phyloP scores from a whole-genome alignment of 1,140 invertebrate species.

The Chionoecetes opilio region DNA sequence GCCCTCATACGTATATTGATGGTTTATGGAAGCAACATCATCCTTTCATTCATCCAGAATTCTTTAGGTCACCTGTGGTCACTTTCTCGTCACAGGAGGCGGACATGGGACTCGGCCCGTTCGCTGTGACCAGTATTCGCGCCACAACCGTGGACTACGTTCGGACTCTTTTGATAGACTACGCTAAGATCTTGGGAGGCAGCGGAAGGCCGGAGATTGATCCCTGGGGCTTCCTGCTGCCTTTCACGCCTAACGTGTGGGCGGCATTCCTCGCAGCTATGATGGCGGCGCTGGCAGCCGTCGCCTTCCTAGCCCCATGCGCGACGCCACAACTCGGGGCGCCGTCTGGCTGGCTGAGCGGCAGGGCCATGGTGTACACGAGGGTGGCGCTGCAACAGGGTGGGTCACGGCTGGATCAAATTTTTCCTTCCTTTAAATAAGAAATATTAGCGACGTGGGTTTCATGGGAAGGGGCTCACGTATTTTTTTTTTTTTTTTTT shows the following conservation, averaged over 20 bases:
- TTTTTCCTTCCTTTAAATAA: no score
- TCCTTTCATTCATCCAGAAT: no score
- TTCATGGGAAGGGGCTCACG: no score
- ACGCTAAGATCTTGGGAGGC: neutral
- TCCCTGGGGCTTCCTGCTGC: no score
- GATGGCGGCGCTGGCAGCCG: neutral
- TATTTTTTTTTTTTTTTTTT: no score
- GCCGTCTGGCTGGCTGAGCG: neutral
- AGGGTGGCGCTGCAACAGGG: slow-evolving; percentile 37
- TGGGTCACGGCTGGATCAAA: no score
- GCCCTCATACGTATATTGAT: no score
- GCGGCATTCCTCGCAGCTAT: neutral
- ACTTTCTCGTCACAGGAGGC: neutral
- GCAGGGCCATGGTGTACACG: neutral
- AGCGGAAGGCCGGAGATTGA: neutral
- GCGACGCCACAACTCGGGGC: neutral
- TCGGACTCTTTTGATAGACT: neutral
- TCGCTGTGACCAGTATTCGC: neutral
- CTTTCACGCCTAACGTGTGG: no score
- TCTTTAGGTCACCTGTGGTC: no score
- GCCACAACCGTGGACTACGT: neutral
- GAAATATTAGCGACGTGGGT: no score
- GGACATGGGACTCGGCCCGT: neutral
- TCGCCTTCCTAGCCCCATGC: neutral
- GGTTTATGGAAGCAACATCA: no score